Base-by-base conservation (phyloP, 2,888 invertebrate species). In the Artemia sinica region DNA sequence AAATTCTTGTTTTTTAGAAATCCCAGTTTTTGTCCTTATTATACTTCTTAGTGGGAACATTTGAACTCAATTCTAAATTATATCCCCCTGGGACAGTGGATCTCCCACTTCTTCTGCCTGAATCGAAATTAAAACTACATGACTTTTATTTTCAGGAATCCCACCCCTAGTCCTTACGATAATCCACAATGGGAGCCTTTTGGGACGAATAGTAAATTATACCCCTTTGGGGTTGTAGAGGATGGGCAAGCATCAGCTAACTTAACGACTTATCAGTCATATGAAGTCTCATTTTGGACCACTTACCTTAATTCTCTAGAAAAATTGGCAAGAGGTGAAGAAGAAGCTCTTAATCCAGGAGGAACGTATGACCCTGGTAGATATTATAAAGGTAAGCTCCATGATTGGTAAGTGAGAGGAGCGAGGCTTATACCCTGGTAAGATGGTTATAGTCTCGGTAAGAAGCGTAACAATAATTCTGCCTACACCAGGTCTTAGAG, bases 221-320 rank as follows among this genome's bases (percentile, higher is more conserved):
- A 71, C 58, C 49, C 49, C 10, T 49, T 67, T 14, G 67, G 49
- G n/a, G 50, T 41, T 13, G 70, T 28, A 73, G 74, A 48, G 73
- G 74, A 65, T 71, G 72, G 69, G 72, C 73, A 8, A 72, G 74
- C 69, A 71, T 74, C 68, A 73, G 77, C 63, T 73, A 75, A 67
- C 66, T 50, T 67, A 8, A 65, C 58, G 11, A 65, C 68, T 52
- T 70, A 70, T 51, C 66, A 65, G 13, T 58, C 63, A 14, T 68
- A 70, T 63, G 65, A 68, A 48, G 68, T 68, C 14, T 52, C 65
- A n/a, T 80, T 80, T 73, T 80, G 80, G 80, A 80, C 79, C 71
- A 75, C 78, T 50, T 75, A 80, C 65, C 72, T 80, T 13, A 79
- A 79, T 11, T 68, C 68, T 0, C 49, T 70, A 14, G 70, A 52